phyloP scores from a whole-genome alignment of 2,797 vertebrate genomes.

The Sebastes hopkinsi region DNA sequence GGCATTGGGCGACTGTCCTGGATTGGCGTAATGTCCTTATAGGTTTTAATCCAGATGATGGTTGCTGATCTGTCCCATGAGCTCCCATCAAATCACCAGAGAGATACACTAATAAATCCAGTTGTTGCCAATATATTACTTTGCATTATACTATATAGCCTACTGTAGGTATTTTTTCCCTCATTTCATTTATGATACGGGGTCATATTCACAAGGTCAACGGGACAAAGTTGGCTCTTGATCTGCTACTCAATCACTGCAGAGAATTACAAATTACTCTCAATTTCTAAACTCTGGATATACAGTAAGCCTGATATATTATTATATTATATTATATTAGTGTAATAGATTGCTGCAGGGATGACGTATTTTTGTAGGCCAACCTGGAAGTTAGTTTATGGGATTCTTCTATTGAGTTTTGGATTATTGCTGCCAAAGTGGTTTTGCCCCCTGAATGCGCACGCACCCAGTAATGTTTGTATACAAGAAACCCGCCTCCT shows the following conservation, averaged over 20 bases:
- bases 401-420: too few relatives aligned
- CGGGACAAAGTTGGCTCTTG: neutral
- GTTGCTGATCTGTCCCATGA: conserved; percentile 39
- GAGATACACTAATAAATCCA: conserved; percentile 30
- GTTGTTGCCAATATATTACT: conserved; percentile 2
- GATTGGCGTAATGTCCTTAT: conserved; percentile 54
- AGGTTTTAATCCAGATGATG: conserved; percentile 72
- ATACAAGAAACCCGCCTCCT: too few relatives aligned
- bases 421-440: too few relatives aligned
- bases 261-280: conserved; percentile 1
- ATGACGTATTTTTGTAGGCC: too few relatives aligned
- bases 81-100: conserved; percentile 41
- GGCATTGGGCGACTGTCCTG: conserved; percentile 36
- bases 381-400: too few relatives aligned
- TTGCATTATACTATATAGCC: neutral
- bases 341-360: neutral
- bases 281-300: neutral
- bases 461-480: too few relatives aligned
- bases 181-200: neutral
- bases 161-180: neutral
- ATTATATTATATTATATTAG: neutral
- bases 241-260: neutral
- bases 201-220: conserved; percentile 29
- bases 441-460: too few relatives aligned
- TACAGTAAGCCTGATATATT: neutral